Conservation (phyloP, 2,113 vertebrate genomes). For the Xenus cinereus region DNA sequence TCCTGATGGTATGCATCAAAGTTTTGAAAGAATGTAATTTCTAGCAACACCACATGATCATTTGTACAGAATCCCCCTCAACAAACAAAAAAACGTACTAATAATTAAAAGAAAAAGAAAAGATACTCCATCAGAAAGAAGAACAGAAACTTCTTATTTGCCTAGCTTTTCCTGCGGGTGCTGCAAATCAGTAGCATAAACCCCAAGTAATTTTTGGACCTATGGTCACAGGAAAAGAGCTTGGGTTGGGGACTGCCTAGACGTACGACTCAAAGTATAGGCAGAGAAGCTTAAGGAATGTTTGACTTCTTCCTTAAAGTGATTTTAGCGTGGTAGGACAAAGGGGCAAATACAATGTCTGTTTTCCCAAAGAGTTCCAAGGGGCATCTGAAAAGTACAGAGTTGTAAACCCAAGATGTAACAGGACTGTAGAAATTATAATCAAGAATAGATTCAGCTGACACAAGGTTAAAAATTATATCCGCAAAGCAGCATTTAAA, state of each 20-base stretch:
- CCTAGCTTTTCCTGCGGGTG: not conserved
- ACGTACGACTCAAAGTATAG: fast-evolving
- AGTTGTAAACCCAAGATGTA: not conserved
- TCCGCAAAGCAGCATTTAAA: not conserved
- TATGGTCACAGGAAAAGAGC: not conserved
- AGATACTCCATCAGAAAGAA: not conserved
- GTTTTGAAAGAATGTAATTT: not conserved
- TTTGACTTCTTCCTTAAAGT: not conserved
- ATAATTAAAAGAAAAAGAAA: not conserved
- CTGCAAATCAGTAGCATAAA: not conserved
- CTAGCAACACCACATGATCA: not conserved
- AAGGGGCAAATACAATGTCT: not conserved
- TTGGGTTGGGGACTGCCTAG: not conserved
- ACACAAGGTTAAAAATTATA: not conserved
- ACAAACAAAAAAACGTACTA: not conserved
- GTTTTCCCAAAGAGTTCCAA: not conserved
- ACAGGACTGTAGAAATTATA: not conserved
- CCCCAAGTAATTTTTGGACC: not conserved
- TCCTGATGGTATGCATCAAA: not conserved
- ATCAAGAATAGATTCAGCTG: not conserved
- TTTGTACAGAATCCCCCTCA: not conserved
- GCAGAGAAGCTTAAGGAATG: not conserved
- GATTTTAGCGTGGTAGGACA: not conserved
- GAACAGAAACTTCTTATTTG: not conserved
- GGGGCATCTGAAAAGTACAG: not conserved